Conservation (phyloP, 1,140 invertebrate species). For the Drosophila orena region DNA sequence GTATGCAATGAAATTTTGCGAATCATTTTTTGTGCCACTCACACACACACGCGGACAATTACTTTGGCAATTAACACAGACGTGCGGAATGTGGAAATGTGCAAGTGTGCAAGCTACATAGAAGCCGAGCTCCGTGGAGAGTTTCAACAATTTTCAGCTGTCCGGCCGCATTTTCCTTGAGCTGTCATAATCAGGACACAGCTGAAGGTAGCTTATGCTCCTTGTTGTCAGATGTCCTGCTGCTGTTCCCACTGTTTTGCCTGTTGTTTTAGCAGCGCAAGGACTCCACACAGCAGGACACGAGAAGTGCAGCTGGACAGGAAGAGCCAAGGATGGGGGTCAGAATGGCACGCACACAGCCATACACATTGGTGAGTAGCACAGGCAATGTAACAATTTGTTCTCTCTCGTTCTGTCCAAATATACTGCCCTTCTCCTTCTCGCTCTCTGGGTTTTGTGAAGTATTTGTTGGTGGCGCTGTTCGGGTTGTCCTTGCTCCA, state of each 20-base stretch:
- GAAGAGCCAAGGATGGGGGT: constrained; percentile 23
- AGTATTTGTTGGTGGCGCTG: constrained; percentile 62
- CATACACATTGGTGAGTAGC: constrained; percentile 17
- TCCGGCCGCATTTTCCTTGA: constrained; percentile 71
- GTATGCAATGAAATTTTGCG: constrained; percentile 50
- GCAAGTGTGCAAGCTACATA: constrained; percentile 35
- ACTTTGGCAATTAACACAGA: constrained; percentile 69
- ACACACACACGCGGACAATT: constrained; percentile 30
- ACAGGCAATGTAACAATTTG: constrained; percentile 69
- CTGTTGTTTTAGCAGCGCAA: constrained; percentile 31
- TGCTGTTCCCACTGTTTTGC: constrained; percentile 23
- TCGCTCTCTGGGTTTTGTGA: constrained; percentile 49
- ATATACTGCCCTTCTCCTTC: constrained; percentile 7
- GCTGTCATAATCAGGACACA: constrained; percentile 78
- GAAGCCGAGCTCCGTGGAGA: constrained; percentile 60
- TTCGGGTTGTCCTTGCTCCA: constrained; percentile 72
- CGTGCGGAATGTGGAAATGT: constrained; percentile 26
- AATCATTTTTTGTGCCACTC: constrained; percentile 44
- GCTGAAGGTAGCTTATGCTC: constrained; percentile 65
- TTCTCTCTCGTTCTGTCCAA: constrained; percentile 35
- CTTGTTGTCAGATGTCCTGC: constrained; percentile 48
- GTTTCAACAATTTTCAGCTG: constrained; percentile 55
- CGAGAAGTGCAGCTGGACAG: constrained; percentile 29
- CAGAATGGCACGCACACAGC: constrained; percentile 46
- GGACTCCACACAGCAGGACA: constrained; percentile 50